Evolutionary conservation across 2,113 vertebrate species (phyloP).

Genomic region (Toxostoma redivivum): DNA sequence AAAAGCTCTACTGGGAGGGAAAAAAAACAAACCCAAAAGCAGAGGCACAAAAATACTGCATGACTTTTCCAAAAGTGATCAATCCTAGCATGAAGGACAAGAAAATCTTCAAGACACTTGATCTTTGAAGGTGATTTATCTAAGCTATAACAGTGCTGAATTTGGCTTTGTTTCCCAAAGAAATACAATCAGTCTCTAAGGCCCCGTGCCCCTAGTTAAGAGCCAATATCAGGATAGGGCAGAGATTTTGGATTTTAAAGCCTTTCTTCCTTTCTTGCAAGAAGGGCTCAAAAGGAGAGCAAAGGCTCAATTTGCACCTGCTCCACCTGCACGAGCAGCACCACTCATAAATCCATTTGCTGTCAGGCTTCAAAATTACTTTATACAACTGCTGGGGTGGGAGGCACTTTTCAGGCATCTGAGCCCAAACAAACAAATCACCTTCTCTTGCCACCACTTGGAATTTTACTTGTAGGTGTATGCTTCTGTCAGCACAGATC

Average conservation of each 20-base stretch:
- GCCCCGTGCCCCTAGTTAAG: not conserved
- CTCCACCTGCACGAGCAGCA: not conserved
- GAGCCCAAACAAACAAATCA: not conserved
- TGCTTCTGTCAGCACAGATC: not conserved
- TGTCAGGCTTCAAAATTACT: not conserved
- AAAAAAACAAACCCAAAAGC: not conserved
- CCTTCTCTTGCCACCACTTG: not conserved
- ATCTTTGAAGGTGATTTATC: not conserved
- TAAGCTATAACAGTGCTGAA: accelerated
- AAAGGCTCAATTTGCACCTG: not conserved
- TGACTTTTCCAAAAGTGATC: not conserved
- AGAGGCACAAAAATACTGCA: not conserved
- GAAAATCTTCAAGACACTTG: not conserved
- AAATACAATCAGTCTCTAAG: not conserved
- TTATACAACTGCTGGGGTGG: not conserved
- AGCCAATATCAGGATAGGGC: not conserved
- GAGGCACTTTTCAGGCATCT: not conserved
- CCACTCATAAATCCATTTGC: not conserved
- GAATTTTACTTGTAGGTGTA: not conserved
- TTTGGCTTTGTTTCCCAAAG: not conserved
- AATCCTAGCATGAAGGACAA: not conserved
- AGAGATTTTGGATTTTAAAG: not conserved
- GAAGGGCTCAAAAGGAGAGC: not conserved
- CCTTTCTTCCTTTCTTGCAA: not conserved
- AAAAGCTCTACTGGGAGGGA: not conserved